phyloP scores from a whole-genome alignment of 2,888 invertebrate species.

The Thymelicus sylvestris region DNA sequence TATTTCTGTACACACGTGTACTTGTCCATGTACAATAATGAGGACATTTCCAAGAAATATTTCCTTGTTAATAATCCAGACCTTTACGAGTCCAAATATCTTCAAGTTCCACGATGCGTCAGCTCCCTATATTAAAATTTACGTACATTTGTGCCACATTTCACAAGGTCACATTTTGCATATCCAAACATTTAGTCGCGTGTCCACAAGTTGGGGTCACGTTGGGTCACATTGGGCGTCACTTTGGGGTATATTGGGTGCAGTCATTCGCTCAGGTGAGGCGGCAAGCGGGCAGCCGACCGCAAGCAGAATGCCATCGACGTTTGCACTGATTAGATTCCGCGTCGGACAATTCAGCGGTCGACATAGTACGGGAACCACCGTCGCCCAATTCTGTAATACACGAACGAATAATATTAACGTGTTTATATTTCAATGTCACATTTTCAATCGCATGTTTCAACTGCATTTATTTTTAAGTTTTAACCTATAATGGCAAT shows the following conservation, averaged over 20 bases:
- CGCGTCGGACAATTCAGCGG: conserved; percentile 76
- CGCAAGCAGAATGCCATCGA: conserved; percentile 79
- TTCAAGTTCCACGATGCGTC: neutral
- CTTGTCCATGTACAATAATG: too few relatives aligned
- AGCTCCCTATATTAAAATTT: neutral
- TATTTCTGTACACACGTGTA: neutral
- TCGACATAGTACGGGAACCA: conserved; percentile 75
- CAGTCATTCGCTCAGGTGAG: conserved; percentile 63
- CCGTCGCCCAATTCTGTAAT: conserved; percentile 69
- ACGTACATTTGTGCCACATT: neutral
- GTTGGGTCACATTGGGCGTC: neutral
- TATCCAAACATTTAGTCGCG: neutral
- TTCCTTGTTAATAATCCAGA: too few relatives aligned
- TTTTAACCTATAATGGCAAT: too few relatives aligned
- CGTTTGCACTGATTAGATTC: conserved; percentile 70
- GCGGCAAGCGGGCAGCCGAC: conserved; percentile 73
- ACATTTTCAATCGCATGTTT: too few relatives aligned
- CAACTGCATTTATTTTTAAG: too few relatives aligned
- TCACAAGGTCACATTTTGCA: neutral
- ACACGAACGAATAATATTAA: neutral
- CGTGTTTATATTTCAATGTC: too few relatives aligned
- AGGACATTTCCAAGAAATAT: too few relatives aligned
- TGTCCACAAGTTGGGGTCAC: neutral
- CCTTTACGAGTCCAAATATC: neutral
- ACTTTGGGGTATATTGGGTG: neutral